phyloP scores from a whole-genome alignment of 2,888 invertebrate genomes.

The Empis stercorea region DNA sequence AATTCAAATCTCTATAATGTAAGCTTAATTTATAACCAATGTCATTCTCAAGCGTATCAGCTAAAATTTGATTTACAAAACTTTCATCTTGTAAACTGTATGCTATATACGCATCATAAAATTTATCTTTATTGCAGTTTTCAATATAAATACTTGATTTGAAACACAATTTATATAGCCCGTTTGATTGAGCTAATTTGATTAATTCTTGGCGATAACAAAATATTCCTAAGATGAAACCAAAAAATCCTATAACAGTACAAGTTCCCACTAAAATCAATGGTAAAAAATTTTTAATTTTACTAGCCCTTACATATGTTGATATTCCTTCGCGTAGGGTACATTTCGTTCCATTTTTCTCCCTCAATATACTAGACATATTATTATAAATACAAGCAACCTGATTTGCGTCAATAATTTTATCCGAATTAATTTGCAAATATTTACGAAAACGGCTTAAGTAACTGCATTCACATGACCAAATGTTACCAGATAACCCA shows the following conservation, averaged over 20 bases:
- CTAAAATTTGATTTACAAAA: slow-evolving; percentile 79
- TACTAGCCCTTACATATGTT: slow-evolving; percentile 48
- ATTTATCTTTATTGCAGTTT: slow-evolving; percentile 62
- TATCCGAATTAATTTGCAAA: slow-evolving; percentile 63
- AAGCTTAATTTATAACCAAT: slow-evolving; percentile 78
- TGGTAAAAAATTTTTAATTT: slow-evolving; percentile 69
- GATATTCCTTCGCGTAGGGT: slow-evolving; percentile 58
- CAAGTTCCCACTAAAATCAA: slow-evolving; percentile 64
- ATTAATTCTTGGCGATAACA: slow-evolving; percentile 69
- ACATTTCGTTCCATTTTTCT: slow-evolving; percentile 68
- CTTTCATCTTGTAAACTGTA: slow-evolving; percentile 89
- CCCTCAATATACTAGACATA: slow-evolving; percentile 56
- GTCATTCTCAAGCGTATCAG: slow-evolving; percentile 73
- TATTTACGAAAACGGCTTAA: slow-evolving; percentile 66
- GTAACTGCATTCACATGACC: slow-evolving; percentile 85
- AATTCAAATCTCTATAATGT: slow-evolving; percentile 83
- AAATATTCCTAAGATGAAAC: slow-evolving; percentile 62
- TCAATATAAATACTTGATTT: slow-evolving; percentile 49
- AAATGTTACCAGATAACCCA: slow-evolving; percentile 69
- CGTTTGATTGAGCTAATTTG: slow-evolving; percentile 76
- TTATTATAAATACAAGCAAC: slow-evolving; percentile 67
- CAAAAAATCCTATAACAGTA: slow-evolving; percentile 63
- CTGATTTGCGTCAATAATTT: slow-evolving; percentile 64
- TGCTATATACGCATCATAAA: slow-evolving; percentile 90
- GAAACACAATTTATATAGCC: slow-evolving; percentile 76